These are phyloP conservation scores for Pelobates fuscus DNA, from an alignment of 2,113 vertebrate species.

Conservation along the genomic window DNA sequence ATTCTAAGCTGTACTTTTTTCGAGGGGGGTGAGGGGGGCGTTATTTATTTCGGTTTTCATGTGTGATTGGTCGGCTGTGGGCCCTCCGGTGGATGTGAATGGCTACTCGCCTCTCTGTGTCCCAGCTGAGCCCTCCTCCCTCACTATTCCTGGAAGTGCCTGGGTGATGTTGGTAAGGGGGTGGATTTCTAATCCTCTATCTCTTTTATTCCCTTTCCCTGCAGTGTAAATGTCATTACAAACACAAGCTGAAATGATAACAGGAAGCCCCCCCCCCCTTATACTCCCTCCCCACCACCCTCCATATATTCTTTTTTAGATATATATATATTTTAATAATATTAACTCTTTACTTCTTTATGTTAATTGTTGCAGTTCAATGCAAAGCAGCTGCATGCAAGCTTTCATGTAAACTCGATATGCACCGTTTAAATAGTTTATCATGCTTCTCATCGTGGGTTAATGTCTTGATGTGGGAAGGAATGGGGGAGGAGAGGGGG, in stretches of 20 bases:
- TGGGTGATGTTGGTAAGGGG: slow-evolving; percentile 48
- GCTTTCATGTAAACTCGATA: too few relatives aligned
- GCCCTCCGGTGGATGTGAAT: slow-evolving; percentile 1
- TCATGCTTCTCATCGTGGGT: too few relatives aligned
- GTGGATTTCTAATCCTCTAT: slow-evolving; percentile 43
- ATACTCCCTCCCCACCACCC: background rate
- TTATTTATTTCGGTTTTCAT: slow-evolving; percentile 14
- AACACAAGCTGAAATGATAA: slow-evolving; percentile 49
- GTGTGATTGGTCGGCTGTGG: slow-evolving; percentile 16
- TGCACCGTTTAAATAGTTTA: too few relatives aligned
- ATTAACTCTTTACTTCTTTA: slow-evolving; percentile 27
- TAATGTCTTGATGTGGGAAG: too few relatives aligned
- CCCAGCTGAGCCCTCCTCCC: slow-evolving; percentile 54
- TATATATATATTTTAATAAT: slow-evolving; percentile 17
- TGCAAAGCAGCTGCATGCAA: too few relatives aligned
- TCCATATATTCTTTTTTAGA: slow-evolving; percentile 1
- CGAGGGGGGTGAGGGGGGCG: slow-evolving; percentile 12
- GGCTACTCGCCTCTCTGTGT: slow-evolving; percentile 54
- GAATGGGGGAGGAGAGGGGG: too few relatives aligned
- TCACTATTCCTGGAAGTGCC: slow-evolving; percentile 48
- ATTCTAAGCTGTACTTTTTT: slow-evolving; percentile 44
- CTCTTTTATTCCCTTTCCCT: slow-evolving; percentile 49
- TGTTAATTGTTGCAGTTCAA: too few relatives aligned
- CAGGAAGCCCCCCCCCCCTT: slow-evolving; percentile 34
- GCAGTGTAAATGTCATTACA: slow-evolving; percentile 49